Base-by-base conservation (phyloP, 2,113 vertebrate species). In the Leptobrachium leishanense region DNA sequence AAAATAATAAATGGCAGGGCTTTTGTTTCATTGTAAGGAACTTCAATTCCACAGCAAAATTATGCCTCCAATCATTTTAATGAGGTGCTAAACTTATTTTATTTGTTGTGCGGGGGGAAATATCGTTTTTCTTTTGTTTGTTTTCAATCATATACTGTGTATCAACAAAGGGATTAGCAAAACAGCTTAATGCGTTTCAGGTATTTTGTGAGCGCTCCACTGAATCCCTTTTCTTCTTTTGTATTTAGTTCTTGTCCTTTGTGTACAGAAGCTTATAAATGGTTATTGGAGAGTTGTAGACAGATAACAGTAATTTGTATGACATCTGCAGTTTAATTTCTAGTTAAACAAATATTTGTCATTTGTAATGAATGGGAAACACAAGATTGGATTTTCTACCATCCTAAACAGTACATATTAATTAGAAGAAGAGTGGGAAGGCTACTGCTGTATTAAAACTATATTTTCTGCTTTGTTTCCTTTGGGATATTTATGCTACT, bases 291-390 rank as follows among this genome's bases (percentile, higher is more conserved):
- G 42, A 69, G 3, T 70, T 68, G 65, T 41, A 59, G 66, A 46
- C 66, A 76, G 67, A 77, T 77, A 77, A 69, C 66, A 69, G 66
- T 69, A 77, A 77, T 70, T 77, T 77, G 42, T 68, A 44, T 69
- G 41, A 57, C 20, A 54, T 77, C 75, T 77, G 54, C 57, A 71
- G 76, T 71, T 71, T 77, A 77, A 77, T 77, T 77, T 77, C 55
- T n/a, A 62, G 76, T 67, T 70, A 77, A 77, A 77, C 76, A 77
- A 77, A 77, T 77, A 77, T 77, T 77, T 77, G 76, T 77, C n/a
- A 63, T 43, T 70, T 77, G 68, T 77, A 77, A 77, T 77, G 76
- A 70, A 77, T 77, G 54, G 39, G 43, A 57, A 70, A 44, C 76
- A 70, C 42, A 57, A 62, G 68, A 70, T 62, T 9, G 57, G 67